Evolutionary conservation across 92 coral and sea anemone species (phyloP), one percentile per base, ranked within the genome.

Genomic region (Zoanthus gigantus): DNA sequence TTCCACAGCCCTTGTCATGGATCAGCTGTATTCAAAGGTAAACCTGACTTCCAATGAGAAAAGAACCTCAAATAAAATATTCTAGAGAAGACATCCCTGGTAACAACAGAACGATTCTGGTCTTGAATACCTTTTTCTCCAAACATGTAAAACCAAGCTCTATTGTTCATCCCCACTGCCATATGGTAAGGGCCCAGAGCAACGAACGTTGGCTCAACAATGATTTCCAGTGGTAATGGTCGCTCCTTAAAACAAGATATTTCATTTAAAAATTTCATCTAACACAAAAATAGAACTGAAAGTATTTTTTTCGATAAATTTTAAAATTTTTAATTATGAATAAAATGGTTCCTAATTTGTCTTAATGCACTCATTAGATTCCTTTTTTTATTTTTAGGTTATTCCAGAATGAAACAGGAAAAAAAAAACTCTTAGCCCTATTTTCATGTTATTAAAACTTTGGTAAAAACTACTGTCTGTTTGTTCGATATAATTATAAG

Each of bases 141-240:
- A 61, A 97, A 93, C 79, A 92, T 86, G 77, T 97, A 97, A 85
- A 97, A 97, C 99, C 99, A 97, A 1, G 97, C 98, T 71, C 99
- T 95, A 85, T 97, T 97, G 89, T 97, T 97, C 99, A 97, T 97
- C 17, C 99, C 99, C 42, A 92, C 97, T 46, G 98, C 97, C 88
- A 97, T 89, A 52, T 97, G 99, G 76, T 95, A 97, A 3, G 99
- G 99, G 29, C 99, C 99, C 63, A 97, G 96, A 0, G 98, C 97
- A 9, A 97, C 93, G 91, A 97, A 97, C 45, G 83, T 97, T 4
- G 99, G 99, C 67, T 97, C 99, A 9, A 95, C 98, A 30, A 96
- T 82, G 74, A 97, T 91, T 72, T 97, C 98, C 66, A 97, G 94
- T 85, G 96, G 82, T 56, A 91, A 90, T 1, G 99, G 96, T 50